Evolutionary conservation across 1,140 invertebrate species (phyloP), one percentile per base, ranked within the genome.

Genomic region (Trialeurodes vaporariorum): DNA sequence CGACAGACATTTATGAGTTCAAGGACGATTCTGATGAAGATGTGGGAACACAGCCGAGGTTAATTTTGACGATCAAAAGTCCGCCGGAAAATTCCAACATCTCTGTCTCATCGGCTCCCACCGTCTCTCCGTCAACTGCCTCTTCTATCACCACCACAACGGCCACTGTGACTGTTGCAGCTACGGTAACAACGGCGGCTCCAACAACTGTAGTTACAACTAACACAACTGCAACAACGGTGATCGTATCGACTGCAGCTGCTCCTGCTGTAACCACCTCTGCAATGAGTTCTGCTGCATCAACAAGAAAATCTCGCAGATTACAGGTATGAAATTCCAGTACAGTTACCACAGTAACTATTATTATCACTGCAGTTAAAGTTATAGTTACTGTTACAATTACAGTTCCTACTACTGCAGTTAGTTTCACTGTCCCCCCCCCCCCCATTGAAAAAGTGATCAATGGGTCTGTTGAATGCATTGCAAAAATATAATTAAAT

Each of bases 21-120:
- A 86, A 89, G 72, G 90, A 92, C 72, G 90, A 91, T 75, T 88
- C 88, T 26, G 88, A 88, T 61, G 89, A 92, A 72, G 87, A 74
- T 79, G 76, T 66, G 79, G 79, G 83, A 64, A 78, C 89, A 60
- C 34, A 58, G 59, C 90, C 89, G 0, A 80, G 89, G 58, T 78
- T 91, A 2, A 90, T 91, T 67, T 79, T 91, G 1, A 91, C 89
- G 0, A 91, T 92, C 59, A 92, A 92, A 78, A 88, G 86, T 65
- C 86, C 87, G 23, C 65, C 67, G n/a, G 69, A 71, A 17, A 61
- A 40, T 17, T 49, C 5, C 5, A 49, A 49, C 17, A 5, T 9
- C 5, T 5, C 34, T 17, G n/a, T n/a, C n/a, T n/a, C n/a, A n/a
- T 75, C 75, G n/a, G 72, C 76, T 23, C 76, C 77, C 21, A 78